Conservation (phyloP, 2,797 vertebrate species). For the Scarus forsteni region DNA sequence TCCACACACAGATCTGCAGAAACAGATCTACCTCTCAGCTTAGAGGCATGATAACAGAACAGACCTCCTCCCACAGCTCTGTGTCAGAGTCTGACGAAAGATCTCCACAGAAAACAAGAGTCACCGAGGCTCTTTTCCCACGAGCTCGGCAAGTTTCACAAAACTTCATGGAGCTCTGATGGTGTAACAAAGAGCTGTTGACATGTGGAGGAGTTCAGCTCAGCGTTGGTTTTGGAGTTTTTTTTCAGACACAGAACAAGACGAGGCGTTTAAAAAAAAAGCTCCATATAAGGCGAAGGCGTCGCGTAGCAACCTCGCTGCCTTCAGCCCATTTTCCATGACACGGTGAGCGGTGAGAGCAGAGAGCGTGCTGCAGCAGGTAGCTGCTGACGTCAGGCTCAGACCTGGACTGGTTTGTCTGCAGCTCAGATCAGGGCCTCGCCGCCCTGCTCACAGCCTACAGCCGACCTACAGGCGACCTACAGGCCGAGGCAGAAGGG, state of each 20-base stretch:
- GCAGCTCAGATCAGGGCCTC: slow-evolving; percentile 9
- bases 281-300: slow-evolving; percentile 80
- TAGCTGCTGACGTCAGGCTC: slow-evolving; percentile 59
- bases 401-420: slow-evolving; percentile 58
- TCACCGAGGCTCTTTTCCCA: too few species aligned
- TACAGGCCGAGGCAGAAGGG: slow-evolving; percentile 9
- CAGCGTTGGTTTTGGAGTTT: too few species aligned
- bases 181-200: slow-evolving; percentile 8
- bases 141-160: too few species aligned
- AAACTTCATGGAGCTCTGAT: too few species aligned
- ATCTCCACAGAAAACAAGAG: slow-evolving; percentile 42
- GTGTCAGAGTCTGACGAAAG: slow-evolving; percentile 30
- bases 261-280: slow-evolving; percentile 35
- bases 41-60: not conserved
- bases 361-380: slow-evolving; percentile 69
- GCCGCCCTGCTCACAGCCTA: slow-evolving; percentile 23
- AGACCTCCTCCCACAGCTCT: slow-evolving; percentile 15
- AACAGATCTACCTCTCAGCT: too few species aligned
- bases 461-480: not conserved
- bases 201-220: slow-evolving; percentile 8
- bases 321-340: slow-evolving; percentile 89
- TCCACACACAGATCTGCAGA: too few species aligned
- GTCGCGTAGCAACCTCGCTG: slow-evolving; percentile 83
- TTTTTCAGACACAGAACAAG: slow-evolving; percentile 38
- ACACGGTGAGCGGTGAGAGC: slow-evolving; percentile 77